Base-by-base conservation (phyloP, 2,113 vertebrate species). In the Noctilio leporinus region DNA sequence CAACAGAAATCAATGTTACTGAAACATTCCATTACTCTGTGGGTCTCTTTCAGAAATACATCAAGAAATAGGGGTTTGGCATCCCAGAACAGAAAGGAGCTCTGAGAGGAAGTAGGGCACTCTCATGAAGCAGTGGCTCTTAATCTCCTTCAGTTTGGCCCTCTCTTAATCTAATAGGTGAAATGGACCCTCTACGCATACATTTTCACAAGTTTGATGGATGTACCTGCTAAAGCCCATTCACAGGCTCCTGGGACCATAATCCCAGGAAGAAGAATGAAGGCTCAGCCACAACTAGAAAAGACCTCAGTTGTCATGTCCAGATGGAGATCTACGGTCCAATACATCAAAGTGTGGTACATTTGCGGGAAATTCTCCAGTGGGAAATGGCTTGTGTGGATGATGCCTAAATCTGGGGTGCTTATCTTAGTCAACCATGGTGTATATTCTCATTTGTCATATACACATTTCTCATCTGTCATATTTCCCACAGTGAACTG, bases 401-500 rank as follows among this genome's bases (percentile, higher is more conserved):
- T 9, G 28, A 53, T 69, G 49, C 20, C 43, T 86, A 72, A 85
- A 35, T 72, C 62, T 59, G n/a, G 24, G 24, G 47, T 76, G 57
- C 51, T 76, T 51, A 40, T 70, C 45, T 24, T 72, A 43, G 43
- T 84, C 85, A 62, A 38, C 40, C 12, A 24, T 5, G 11, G 43
- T 35, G 26, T 19, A 64, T 1, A 47, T 3, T 15, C 67, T 92
- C 84, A 86, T 51, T 70, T 80, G 57, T 92, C 69, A 92, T 1
- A 26, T 10, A 33, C 22, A 86, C 28, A n/a, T 55, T 81, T 59
- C 49, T 77, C 62, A 49, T 91, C n/a, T 49, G 72, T 96, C 91
- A 86, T 75, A 92, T 75, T 95, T 86, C 75, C 77, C 77, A 80
- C 19, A 4, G 57, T n/a, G 86, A 93, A 80, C 26, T 64, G 87